A percentile compares a stretch with the other conserved stretches of the same genome.
phyloP scores from a whole-genome alignment of 2,113 vertebrate genomes.

The Siniperca knerii region DNA sequence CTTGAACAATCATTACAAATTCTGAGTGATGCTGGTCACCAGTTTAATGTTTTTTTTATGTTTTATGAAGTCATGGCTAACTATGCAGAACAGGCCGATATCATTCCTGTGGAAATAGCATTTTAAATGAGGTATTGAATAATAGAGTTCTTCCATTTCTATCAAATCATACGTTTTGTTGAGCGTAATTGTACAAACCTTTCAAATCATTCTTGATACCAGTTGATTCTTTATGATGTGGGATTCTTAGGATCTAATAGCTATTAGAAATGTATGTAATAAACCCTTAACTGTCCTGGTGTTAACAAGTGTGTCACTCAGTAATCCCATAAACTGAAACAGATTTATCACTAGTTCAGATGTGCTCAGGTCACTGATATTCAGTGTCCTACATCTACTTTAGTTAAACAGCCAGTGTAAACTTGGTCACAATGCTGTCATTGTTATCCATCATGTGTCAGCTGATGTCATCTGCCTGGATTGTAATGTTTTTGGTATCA shows the following conservation, averaged over 20 bases:
- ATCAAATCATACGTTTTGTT: background rate
- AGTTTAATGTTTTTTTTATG: background rate
- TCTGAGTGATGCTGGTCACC: background rate
- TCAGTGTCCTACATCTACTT: background rate
- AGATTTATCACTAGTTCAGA: background rate
- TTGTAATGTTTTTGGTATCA: background rate
- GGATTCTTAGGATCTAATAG: background rate
- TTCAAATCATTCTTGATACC: background rate
- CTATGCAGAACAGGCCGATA: background rate
- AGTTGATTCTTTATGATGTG: background rate
- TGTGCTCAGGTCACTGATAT: slow-evolving; percentile 7
- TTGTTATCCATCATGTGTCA: slow-evolving; percentile 9
- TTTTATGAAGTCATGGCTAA: background rate
- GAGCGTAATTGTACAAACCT: background rate
- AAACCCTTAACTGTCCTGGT: background rate
- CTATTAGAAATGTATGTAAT: background rate
- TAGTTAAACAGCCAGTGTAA: background rate
- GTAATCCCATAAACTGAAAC: background rate
- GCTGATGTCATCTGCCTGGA: slow-evolving; percentile 39
- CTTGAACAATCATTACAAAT: background rate
- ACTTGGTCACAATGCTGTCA: background rate
- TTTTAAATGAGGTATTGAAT: background rate
- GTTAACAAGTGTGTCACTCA: background rate
- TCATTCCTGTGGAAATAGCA: background rate
- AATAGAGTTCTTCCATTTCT: background rate